A percentile compares a stretch with the other conserved stretches of the same genome.
These are phyloP conservation scores for Pachycephala philippinensis DNA, from an alignment of 2,113 vertebrate genomes.

Conservation along the genomic window DNA sequence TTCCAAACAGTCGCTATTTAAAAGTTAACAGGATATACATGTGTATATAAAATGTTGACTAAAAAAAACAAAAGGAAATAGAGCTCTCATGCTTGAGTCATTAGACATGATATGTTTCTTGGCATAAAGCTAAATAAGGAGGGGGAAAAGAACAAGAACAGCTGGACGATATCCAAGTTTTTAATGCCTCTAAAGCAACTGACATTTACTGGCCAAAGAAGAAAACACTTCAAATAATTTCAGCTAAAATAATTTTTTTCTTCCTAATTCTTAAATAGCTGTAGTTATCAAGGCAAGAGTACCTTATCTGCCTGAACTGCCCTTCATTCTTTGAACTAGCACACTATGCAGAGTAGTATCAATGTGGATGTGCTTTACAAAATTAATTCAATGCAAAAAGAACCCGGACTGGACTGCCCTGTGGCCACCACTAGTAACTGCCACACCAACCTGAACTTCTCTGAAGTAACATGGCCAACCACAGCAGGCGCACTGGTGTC, in stretches of 20 bases:
- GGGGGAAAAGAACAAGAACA: neutral
- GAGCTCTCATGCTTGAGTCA: neutral
- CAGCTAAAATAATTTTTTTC: neutral
- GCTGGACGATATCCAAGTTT: neutral
- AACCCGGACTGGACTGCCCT: neutral
- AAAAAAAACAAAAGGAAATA: neutral
- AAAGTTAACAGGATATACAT: neutral
- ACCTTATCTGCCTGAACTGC: neutral
- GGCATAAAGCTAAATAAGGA: neutral
- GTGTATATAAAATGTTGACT: neutral
- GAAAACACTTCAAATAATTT: neutral
- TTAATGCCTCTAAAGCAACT: neutral
- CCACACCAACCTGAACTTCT: neutral
- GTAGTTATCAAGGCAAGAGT: neutral
- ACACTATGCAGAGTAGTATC: accelerated
- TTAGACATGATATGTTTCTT: neutral
- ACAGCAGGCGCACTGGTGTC: accelerated
- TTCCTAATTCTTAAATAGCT: neutral
- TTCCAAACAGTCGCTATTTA: neutral
- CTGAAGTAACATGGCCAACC: neutral
- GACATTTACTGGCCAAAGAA: neutral
- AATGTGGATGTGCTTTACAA: neutral
- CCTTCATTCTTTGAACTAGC: neutral
- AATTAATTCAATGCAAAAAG: neutral
- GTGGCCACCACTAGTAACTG: neutral